These are phyloP conservation scores for Brachystomella parvula DNA, from an alignment of 1,140 invertebrate genomes.

Conservation along the genomic window DNA sequence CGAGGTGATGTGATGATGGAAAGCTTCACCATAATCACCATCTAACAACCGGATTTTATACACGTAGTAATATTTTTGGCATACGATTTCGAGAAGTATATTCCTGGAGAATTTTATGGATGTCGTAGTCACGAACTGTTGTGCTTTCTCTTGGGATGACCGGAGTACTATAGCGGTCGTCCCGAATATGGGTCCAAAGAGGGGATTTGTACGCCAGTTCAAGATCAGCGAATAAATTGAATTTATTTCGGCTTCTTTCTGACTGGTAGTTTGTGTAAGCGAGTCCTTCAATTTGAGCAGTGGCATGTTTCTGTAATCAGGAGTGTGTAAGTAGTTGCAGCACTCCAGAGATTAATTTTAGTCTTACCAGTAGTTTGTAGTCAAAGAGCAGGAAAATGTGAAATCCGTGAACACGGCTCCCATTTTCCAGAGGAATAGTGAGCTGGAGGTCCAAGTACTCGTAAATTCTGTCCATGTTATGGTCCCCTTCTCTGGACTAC, in stretches of 20 bases:
- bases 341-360: background rate
- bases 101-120: conserved; percentile 47
- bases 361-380: conserved; percentile 54
- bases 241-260: conserved; percentile 44
- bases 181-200: conserved; percentile 48
- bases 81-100: conserved; percentile 54
- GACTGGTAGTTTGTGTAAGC: conserved; percentile 50
- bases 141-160: conserved; percentile 45
- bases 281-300: conserved; percentile 53
- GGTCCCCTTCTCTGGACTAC: conserved; percentile 55
- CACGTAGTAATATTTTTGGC: conserved; percentile 19
- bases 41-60: background rate
- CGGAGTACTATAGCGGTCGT: conserved; percentile 50
- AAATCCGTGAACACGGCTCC: conserved; percentile 47
- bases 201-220: conserved; percentile 51
- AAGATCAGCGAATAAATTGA: conserved; percentile 52
- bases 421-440: conserved; percentile 47
- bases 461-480: conserved; percentile 52
- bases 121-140: conserved; percentile 40
- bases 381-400: conserved; percentile 53
- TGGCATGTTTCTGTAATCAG: conserved; percentile 47
- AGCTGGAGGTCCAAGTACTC: conserved; percentile 52
- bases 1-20: too few species aligned
- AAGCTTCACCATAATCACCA: too few species aligned
- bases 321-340: background rate